Evolutionary conservation across 92 coral and sea anemone genomes (phyloP), one percentile per base, ranked within the genome.

Genomic region (Epizoanthus ramosus): DNA sequence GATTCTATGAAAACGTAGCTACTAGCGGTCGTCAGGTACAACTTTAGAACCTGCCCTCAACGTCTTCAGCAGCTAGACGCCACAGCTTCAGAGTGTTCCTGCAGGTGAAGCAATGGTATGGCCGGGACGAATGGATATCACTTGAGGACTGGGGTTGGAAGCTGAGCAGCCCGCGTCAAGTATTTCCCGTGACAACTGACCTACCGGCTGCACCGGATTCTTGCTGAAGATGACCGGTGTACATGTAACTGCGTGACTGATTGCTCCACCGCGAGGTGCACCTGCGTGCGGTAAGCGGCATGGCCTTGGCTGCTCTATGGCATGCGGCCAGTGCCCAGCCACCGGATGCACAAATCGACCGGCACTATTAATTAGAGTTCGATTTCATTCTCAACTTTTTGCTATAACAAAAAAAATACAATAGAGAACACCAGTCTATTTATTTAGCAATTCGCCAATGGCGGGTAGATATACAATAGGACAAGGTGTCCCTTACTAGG

Each of bases 261-360:
- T 64, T 87, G 95, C 84, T 74, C 87, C 37, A 80, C 85, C 65
- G 77, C 50, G 73, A 66, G 89, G 37, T 89, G 92, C 71, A 79
- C 80, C 79, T 88, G 90, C 87, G 86, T n/a, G n/a, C n/a, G n/a
- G 92, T 14, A 88, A 83, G 68, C 83, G n/a, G n/a, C n/a, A 88
- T 79, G 84, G 75, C 19, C 85, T 88, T 3, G 91, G 76, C 76
- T 88, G 91, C n/a, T 87, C 89, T 31, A 70, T 79, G 6, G 89
- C 87, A 39, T 90, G 89, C 56, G 91, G 93, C 47, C 90, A 90
- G 68, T 86, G 93, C 73, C 47, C 80, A 28, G 93, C 86, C 5
- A 69, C 89, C 39, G 89, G 63, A 28, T 80, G 91, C 63, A 84
- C 86, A 21, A 90, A 87, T 74, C 56, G 17, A 0, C 24, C 25